These are phyloP conservation scores for Falcunculus frontatus DNA, from an alignment of 2,113 vertebrate genomes.

Conservation along the genomic window DNA sequence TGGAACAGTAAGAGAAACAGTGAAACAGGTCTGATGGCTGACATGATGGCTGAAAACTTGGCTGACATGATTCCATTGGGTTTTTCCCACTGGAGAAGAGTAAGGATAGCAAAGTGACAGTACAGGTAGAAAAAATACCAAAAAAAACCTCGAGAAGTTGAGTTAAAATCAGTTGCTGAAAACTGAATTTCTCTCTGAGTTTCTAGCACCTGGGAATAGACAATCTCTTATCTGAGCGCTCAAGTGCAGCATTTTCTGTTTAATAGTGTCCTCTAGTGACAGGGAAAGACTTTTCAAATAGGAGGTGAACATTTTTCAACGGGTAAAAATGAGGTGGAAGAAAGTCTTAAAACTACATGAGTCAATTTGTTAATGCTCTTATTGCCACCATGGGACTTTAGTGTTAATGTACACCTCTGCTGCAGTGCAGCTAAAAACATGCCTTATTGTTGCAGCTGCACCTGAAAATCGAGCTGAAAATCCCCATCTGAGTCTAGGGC, in stretches of 20 bases:
- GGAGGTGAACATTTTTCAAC: neutral
- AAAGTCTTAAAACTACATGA: neutral
- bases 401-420: neutral
- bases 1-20: neutral
- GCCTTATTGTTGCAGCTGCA: neutral
- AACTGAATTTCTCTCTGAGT: constrained; percentile 44
- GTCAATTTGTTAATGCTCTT: neutral
- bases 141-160: neutral
- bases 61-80: constrained; percentile 27
- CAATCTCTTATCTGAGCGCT: neutral
- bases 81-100: constrained; percentile 12
- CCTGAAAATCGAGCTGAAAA: neutral
- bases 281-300: neutral
- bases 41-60: constrained; percentile 16
- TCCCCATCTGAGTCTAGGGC: rapidly evolving
- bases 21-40: neutral
- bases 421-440: neutral
- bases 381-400: neutral
- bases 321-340: neutral
- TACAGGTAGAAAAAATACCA: neutral
- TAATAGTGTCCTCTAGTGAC: constrained; percentile 64
- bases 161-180: constrained; percentile 58
- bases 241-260: constrained; percentile 53
- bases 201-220: neutral
- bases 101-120: neutral